These are phyloP conservation scores for Thunnus maccoyii DNA, from an alignment of 2,113 vertebrate species.

Conservation along the genomic window DNA sequence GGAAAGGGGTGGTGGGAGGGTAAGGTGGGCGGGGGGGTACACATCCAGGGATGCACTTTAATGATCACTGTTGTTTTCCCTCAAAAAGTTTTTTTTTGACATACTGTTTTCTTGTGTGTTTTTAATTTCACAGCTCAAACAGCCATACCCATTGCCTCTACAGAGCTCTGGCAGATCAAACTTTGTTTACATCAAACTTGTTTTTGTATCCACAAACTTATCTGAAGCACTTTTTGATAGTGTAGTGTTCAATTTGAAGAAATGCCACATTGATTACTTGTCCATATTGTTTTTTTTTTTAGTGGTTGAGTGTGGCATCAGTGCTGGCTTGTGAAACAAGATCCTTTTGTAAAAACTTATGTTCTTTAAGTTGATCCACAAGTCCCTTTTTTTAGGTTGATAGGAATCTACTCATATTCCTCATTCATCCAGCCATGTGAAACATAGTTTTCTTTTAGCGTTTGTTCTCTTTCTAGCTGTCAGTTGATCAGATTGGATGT, in stretches of 20 bases:
- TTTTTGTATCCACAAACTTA: slow-evolving; percentile 79
- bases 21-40: slow-evolving; percentile 32
- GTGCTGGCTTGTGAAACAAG: slow-evolving; percentile 69
- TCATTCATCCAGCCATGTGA: slow-evolving; percentile 72
- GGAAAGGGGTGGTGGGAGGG: slow-evolving; percentile 4
- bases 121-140: slow-evolving; percentile 76
- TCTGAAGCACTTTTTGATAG: slow-evolving; percentile 86
- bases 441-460: slow-evolving; percentile 56
- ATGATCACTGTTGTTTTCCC: slow-evolving; percentile 75
- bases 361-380: slow-evolving; percentile 57
- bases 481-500: slow-evolving; percentile 60
- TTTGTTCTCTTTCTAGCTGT: slow-evolving; percentile 67
- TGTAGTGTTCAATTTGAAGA: slow-evolving; percentile 80
- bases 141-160: slow-evolving; percentile 81
- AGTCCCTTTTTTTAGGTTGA: slow-evolving; percentile 49
- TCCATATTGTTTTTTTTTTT: slow-evolving; percentile 69
- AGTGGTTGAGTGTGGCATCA: slow-evolving; percentile 66
- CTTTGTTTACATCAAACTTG: slow-evolving; percentile 80
- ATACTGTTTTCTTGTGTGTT: slow-evolving; percentile 62
- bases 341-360: slow-evolving; percentile 68
- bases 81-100: slow-evolving; percentile 37
- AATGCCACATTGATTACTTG: slow-evolving; percentile 76
- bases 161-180: slow-evolving; percentile 79
- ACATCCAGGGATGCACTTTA: slow-evolving; percentile 85
- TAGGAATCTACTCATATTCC: slow-evolving; percentile 50